These are phyloP conservation scores for Apamea sordens DNA, from an alignment of 2,888 invertebrate genomes.

Conservation along the genomic window DNA sequence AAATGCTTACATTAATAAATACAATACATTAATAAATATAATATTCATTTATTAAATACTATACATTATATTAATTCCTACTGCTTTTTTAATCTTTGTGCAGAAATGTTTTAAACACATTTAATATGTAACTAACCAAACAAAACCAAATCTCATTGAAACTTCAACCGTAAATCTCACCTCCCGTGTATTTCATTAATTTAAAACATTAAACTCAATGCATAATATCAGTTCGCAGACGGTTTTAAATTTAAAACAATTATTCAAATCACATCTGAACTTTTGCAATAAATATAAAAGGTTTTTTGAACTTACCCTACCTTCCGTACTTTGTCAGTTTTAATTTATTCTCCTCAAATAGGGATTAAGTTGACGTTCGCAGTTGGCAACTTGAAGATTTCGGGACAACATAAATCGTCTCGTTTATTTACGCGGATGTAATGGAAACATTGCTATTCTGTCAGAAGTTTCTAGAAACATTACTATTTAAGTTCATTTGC, in stretches of 20 bases:
- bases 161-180: conserved; percentile 55
- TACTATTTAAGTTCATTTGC: conserved; percentile 16
- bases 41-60: not conserved
- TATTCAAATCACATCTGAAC: conserved; percentile 73
- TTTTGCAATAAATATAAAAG: conserved; percentile 72
- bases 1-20: no score
- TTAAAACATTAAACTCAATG: conserved; percentile 54
- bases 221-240: conserved; percentile 58
- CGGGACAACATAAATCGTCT: conserved; percentile 52
- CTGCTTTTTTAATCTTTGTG: not conserved
- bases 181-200: conserved; percentile 55
- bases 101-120: conserved; percentile 18
- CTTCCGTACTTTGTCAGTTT: conserved; percentile 53
- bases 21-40: no score
- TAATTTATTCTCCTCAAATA: conserved; percentile 65
- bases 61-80: not conserved
- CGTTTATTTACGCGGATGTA: conserved; percentile 50
- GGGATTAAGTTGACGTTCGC: conserved; percentile 55
- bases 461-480: conserved; percentile 33
- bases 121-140: conserved; percentile 26
- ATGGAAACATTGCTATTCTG: conserved; percentile 43
- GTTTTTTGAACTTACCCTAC: conserved; percentile 59
- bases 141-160: conserved; percentile 51
- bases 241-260: conserved; percentile 71
- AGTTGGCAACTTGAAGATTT: conserved; percentile 52